Percentiles rank a stretch among this genome's conserved stretches.
phyloP scores from a whole-genome alignment of 1,140 invertebrate species.

The Dryas iulia region DNA sequence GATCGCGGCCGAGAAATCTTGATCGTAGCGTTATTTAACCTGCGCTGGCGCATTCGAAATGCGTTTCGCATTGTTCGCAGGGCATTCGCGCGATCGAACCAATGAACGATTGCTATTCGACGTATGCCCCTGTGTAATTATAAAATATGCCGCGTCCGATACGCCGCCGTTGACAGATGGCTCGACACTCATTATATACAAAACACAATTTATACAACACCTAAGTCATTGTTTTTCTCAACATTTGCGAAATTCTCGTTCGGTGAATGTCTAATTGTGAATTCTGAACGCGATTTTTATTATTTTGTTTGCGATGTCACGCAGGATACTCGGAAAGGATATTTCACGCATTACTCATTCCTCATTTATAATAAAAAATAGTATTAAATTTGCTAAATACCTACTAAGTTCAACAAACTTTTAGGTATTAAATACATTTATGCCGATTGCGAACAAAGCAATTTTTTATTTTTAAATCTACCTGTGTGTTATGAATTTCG shows the following conservation, averaged over 20 bases:
- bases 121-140: conserved; percentile 60
- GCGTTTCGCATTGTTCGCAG: conserved; percentile 51
- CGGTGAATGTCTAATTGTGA: conserved; percentile 54
- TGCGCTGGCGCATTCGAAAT: conserved; percentile 46
- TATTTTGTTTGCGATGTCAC: conserved; percentile 70
- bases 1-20: conserved; percentile 66
- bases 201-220: conserved; percentile 64
- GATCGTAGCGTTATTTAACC: conserved; percentile 41
- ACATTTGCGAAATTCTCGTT: conserved; percentile 66
- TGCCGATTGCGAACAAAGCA: conserved; percentile 41
- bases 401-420: conserved; percentile 42
- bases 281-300: conserved; percentile 64
- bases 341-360: conserved; percentile 67
- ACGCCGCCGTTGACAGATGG: conserved; percentile 63
- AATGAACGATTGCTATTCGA: conserved; percentile 57
- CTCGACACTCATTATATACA: conserved; percentile 58
- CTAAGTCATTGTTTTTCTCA: conserved; percentile 70
- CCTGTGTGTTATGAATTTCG: conserved; percentile 52
- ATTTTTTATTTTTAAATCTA: conserved; percentile 43
- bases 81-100: conserved; percentile 57
- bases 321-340: conserved; percentile 69
- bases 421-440: conserved; percentile 38
- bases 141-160: conserved; percentile 60
- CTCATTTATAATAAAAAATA: conserved; percentile 52
- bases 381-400: conserved; percentile 51